A percentile compares a stretch with the other conserved stretches of the same genome.
Evolutionary conservation across 2,797 vertebrate species (phyloP).

Genomic region (Anguilla anguilla): DNA sequence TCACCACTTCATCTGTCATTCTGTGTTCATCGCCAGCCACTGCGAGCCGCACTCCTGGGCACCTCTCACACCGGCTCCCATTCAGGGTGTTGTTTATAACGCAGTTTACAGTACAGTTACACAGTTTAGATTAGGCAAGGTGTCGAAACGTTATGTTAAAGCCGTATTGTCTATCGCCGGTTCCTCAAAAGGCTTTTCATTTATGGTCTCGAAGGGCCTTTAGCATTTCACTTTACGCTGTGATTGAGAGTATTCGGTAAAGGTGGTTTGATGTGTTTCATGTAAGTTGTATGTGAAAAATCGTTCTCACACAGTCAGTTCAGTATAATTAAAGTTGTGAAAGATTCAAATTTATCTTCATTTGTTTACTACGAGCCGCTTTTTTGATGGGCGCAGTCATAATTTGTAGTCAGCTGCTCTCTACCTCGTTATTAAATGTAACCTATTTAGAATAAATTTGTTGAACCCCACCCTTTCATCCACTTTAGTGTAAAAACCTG

Average conservation of each 20-base stretch:
- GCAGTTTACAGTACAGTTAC: neutral
- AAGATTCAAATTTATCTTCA: neutral
- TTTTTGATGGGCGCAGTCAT: constrained; percentile 54
- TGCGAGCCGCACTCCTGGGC: neutral
- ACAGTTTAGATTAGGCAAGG: neutral
- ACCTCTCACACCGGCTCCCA: neutral
- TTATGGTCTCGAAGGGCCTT: neutral
- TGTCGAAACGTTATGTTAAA: neutral
- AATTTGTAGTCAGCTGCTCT: constrained; percentile 56
- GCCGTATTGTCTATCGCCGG: neutral
- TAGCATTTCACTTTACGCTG: too few species aligned
- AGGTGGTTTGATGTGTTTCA: too few species aligned
- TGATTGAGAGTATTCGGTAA: too few species aligned
- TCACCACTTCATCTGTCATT: neutral
- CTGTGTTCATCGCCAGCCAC: neutral
- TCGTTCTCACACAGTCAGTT: neutral
- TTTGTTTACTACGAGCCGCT: neutral
- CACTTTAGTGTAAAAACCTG: constrained; percentile 64
- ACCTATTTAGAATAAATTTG: constrained; percentile 56
- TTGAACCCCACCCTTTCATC: constrained; percentile 61
- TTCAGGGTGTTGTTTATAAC: neutral
- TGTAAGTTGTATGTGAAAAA: too few species aligned
- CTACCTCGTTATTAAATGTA: constrained; percentile 57
- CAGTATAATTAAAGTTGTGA: neutral
- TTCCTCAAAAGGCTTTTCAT: neutral